These are phyloP conservation scores for Eupithecia abbreviata DNA, from an alignment of 2,888 invertebrate species.

Conservation along the genomic window DNA sequence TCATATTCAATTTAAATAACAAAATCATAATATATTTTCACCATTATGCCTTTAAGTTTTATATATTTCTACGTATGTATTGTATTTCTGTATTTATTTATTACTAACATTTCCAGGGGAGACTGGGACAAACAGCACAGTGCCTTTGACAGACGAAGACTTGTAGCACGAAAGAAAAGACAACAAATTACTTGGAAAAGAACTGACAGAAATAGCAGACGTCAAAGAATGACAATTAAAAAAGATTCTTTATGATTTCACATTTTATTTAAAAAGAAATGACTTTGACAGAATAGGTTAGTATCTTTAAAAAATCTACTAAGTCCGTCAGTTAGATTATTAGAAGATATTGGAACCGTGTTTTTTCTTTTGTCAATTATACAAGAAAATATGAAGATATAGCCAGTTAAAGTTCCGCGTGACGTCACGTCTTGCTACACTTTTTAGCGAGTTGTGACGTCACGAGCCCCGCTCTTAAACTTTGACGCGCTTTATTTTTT, in stretches of 20 bases:
- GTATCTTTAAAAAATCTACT: too few species aligned
- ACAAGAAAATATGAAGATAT: too few species aligned
- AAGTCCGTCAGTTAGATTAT: too few species aligned
- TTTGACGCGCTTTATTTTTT: too few species aligned
- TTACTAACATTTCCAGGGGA: slow-evolving; percentile 49
- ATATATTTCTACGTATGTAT: background rate
- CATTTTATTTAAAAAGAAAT: slow-evolving; percentile 34
- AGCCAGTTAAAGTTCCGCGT: too few species aligned
- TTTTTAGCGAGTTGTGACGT: too few species aligned
- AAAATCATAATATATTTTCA: background rate
- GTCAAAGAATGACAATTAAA: background rate
- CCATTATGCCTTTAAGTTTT: background rate
- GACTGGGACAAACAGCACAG: slow-evolving; percentile 48
- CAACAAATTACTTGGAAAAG: slow-evolving; percentile 49
- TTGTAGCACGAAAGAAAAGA: slow-evolving; percentile 61
- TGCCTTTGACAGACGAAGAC: slow-evolving; percentile 55
- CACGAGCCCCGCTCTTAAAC: too few species aligned
- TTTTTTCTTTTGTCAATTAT: too few species aligned
- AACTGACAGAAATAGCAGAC: slow-evolving; percentile 37
- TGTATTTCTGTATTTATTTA: slow-evolving; percentile 19
- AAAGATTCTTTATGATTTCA: slow-evolving; percentile 29
- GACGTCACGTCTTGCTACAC: too few species aligned
- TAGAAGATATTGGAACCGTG: too few species aligned
- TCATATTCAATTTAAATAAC: background rate
- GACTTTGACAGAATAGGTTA: slow-evolving; percentile 20